These are phyloP conservation scores for Ctenomys sociabilis DNA, from an alignment of 2,113 vertebrate genomes.

Conservation along the genomic window DNA sequence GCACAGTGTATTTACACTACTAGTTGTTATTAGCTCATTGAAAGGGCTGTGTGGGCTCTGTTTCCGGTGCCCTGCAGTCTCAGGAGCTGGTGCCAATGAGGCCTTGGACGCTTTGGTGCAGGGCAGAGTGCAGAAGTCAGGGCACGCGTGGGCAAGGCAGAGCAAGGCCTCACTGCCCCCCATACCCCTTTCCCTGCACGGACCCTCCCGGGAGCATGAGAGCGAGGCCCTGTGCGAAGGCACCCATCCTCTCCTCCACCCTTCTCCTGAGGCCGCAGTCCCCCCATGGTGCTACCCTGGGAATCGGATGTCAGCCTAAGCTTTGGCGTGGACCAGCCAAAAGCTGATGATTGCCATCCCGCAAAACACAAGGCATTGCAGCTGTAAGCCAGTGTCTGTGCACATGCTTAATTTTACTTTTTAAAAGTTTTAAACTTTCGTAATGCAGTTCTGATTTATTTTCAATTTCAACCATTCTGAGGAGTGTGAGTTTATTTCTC, in stretches of 20 bases:
- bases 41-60: no score
- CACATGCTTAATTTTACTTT: background rate
- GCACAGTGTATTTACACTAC: no score
- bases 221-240: background rate
- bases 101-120: background rate
- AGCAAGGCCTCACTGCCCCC: background rate
- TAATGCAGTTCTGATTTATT: background rate
- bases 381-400: no score
- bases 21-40: no score
- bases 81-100: background rate
- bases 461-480: background rate
- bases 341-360: background rate
- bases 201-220: background rate
- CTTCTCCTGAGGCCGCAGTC: background rate
- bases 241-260: no score
- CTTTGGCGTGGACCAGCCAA: background rate
- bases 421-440: background rate
- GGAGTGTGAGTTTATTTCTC: background rate
- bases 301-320: background rate
- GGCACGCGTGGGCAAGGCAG: rapidly evolving
- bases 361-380: no score
- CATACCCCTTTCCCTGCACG: background rate
- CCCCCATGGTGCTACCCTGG: background rate
- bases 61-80: background rate
- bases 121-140: background rate